Percentiles rank a stretch among this genome's conserved stretches.
phyloP scores from a whole-genome alignment of 2,797 vertebrate genomes.

The Pempheris klunzingeri region DNA sequence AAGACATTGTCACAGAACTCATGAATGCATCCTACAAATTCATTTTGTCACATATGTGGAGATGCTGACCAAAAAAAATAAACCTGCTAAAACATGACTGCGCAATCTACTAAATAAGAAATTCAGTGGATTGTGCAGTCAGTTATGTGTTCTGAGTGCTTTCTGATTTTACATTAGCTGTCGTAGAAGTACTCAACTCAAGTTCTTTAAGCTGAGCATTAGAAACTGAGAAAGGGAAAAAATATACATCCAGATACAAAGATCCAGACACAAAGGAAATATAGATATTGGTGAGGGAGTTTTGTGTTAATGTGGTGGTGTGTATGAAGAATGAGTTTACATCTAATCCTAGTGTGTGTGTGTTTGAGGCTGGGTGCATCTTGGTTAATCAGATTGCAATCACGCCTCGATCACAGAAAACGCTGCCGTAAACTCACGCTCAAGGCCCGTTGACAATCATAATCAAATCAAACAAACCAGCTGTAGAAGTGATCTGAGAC shows the following conservation, averaged over 20 bases:
- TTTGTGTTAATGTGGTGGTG: neutral
- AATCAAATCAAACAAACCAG: neutral
- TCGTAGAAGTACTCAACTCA: neutral
- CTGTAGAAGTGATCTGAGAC: neutral
- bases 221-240: neutral
- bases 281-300: neutral
- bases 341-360: neutral
- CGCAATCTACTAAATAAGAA: neutral
- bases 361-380: neutral
- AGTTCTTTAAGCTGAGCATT: neutral
- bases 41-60: neutral
- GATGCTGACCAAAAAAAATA: neutral
- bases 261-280: neutral
- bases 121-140: neutral
- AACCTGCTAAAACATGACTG: neutral
- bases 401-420: neutral
- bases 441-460: neutral
- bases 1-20: neutral
- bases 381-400: constrained; percentile 12
- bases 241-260: neutral
- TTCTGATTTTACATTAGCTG: constrained; percentile 12
- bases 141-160: neutral
- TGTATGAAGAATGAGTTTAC: constrained; percentile 1
- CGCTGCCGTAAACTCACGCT: neutral
- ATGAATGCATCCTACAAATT: neutral